Percentiles rank a stretch among this genome's conserved stretches.
These are phyloP conservation scores for Platalea minor DNA, from an alignment of 2,797 vertebrate genomes.

Conservation along the genomic window DNA sequence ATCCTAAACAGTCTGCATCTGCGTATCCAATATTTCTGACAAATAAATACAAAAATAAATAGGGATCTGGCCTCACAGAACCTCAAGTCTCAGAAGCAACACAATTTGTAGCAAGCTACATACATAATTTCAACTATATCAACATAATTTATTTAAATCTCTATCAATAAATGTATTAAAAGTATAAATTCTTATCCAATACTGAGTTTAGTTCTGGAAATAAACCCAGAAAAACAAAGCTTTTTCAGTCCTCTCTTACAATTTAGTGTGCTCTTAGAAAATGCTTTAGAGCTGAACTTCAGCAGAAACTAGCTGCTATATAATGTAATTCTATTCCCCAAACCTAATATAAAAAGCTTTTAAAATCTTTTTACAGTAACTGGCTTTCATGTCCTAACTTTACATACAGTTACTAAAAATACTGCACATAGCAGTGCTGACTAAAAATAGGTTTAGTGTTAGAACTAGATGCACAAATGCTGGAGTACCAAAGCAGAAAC, in stretches of 20 bases:
- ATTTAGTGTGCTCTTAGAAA: constrained; percentile 64
- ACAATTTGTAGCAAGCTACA: constrained; percentile 53
- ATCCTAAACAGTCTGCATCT: constrained; percentile 17
- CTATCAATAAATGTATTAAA: constrained; percentile 62
- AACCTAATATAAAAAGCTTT: constrained; percentile 65
- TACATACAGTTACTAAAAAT: constrained; percentile 64
- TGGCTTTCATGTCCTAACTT: constrained; percentile 64
- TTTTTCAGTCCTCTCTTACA: constrained; percentile 50
- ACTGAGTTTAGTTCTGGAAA: constrained; percentile 63
- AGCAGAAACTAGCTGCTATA: constrained; percentile 61
- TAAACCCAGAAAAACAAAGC: constrained; percentile 51
- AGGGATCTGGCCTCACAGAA: constrained; percentile 63
- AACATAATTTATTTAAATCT: constrained; percentile 71
- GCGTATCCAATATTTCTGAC: constrained; percentile 45
- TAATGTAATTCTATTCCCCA: constrained; percentile 51
- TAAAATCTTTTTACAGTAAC: constrained; percentile 67
- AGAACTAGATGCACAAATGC: constrained; percentile 49
- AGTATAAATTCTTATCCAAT: constrained; percentile 66
- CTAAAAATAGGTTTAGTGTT: constrained; percentile 59
- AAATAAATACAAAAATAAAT: constrained; percentile 79
- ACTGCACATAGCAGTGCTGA: constrained; percentile 39
- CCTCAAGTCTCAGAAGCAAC: constrained; percentile 60
- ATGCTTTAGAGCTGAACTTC: constrained; percentile 55
- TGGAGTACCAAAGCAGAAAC: constrained; percentile 53
- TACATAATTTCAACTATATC: constrained; percentile 62